These are phyloP conservation scores for Chaetodon trifascialis DNA, from an alignment of 2,113 vertebrate species.

Conservation along the genomic window DNA sequence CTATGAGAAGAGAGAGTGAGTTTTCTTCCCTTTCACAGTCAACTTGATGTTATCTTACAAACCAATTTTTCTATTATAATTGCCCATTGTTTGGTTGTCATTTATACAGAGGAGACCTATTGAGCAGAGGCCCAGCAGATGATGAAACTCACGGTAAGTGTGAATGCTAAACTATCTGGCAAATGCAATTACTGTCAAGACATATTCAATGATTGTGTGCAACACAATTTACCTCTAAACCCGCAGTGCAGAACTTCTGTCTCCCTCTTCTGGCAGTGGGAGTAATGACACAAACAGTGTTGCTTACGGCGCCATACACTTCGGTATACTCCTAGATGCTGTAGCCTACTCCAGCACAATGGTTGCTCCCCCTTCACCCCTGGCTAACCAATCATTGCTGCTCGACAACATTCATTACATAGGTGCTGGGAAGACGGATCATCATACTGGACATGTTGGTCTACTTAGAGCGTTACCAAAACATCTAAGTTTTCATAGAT, in stretches of 20 bases:
- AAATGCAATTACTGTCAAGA: slow-evolving; percentile 37
- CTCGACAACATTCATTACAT: neutral
- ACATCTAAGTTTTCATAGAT: too few species aligned
- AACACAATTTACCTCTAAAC: neutral
- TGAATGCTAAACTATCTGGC: slow-evolving; percentile 52
- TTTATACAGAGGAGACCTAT: slow-evolving; percentile 56
- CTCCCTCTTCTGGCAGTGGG: too few species aligned
- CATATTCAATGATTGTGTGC: slow-evolving; percentile 8
- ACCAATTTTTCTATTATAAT: slow-evolving; percentile 74
- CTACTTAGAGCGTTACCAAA: neutral
- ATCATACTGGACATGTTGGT: neutral
- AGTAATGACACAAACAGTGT: too few species aligned
- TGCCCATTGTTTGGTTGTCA: slow-evolving; percentile 68
- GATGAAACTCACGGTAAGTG: slow-evolving; percentile 68
- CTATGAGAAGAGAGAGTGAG: slow-evolving; percentile 7
- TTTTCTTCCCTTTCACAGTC: slow-evolving; percentile 47
- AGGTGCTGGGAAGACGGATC: neutral
- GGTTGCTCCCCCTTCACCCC: too few species aligned
- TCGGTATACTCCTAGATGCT: too few species aligned
- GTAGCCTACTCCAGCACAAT: too few species aligned
- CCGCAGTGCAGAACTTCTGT: too few species aligned
- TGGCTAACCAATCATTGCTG: too few species aligned
- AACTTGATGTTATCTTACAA: slow-evolving; percentile 68
- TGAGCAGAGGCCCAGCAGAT: slow-evolving; percentile 41
- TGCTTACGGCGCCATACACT: too few species aligned